Evolutionary conservation across 2,888 invertebrate species (phyloP).

Genomic region (Halictus ligatus): DNA sequence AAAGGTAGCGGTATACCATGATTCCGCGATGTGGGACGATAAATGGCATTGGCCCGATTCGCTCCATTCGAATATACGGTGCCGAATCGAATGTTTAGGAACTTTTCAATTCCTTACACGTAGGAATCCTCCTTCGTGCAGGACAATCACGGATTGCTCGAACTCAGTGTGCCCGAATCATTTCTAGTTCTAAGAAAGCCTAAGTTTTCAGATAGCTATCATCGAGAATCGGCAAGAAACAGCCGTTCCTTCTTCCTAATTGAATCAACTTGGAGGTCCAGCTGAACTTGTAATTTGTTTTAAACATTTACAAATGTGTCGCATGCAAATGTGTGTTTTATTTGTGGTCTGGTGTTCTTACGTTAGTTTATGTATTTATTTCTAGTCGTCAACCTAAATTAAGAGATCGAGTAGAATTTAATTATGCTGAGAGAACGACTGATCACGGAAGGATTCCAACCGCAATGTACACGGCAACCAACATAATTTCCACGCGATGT

Average conservation of each 20-base stretch:
- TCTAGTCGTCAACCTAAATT: not conserved
- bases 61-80: not conserved
- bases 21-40: conserved; percentile 66
- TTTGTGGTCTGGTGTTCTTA: not conserved
- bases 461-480: not conserved
- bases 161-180: not conserved
- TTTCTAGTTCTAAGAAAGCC: not conserved
- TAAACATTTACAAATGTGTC: not conserved
- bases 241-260: not conserved
- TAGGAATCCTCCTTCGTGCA: not conserved
- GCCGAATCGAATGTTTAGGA: conserved; percentile 28
- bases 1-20: conserved; percentile 57
- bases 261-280: not conserved
- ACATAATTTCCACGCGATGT: not conserved
- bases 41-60: conserved; percentile 68
- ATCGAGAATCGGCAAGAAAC: not conserved
- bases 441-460: too few species aligned
- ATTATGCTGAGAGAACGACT: too few species aligned
- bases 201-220: not conserved
- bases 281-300: not conserved
- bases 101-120: conserved; percentile 14
- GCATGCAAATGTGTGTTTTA: not conserved
- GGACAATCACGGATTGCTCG: not conserved
- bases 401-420: not conserved
- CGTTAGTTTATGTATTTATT: not conserved